phyloP scores from a whole-genome alignment of 2,797 vertebrate genomes.

The Tadarida brasiliensis region DNA sequence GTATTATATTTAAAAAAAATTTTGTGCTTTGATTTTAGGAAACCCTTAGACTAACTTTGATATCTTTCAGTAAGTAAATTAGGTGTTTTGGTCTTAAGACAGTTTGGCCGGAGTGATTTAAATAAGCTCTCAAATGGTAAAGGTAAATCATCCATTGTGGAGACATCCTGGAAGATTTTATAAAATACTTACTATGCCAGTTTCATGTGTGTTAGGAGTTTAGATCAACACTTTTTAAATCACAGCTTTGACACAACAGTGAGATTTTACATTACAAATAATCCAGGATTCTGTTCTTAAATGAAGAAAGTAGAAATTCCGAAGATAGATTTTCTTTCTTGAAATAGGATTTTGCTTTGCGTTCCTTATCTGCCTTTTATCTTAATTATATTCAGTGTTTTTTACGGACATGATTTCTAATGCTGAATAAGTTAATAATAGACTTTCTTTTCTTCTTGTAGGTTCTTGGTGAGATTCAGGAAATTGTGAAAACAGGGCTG shows the following conservation, averaged over 20 bases:
- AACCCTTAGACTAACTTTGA: background rate
- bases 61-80: slow-evolving; percentile 34
- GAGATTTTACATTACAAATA: slow-evolving; percentile 25
- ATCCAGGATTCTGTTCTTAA: slow-evolving; percentile 35
- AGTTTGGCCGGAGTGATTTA: slow-evolving; percentile 20
- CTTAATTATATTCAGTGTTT: slow-evolving; percentile 20
- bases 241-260: background rate
- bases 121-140: background rate
- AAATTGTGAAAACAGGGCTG: slow-evolving; percentile 98
- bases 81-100: slow-evolving; percentile 39
- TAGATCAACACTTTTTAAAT: background rate
- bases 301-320: slow-evolving; percentile 31
- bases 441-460: slow-evolving; percentile 80
- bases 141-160: background rate
- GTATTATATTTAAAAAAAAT: slow-evolving; percentile 56
- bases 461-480: slow-evolving; percentile 99
- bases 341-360: slow-evolving; percentile 40
- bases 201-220: background rate
- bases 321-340: slow-evolving; percentile 42
- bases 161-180: slow-evolving; percentile 20
- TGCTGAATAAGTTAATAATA: slow-evolving; percentile 1
- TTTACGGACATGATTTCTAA: slow-evolving; percentile 5
- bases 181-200: background rate
- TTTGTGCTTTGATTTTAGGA: slow-evolving; percentile 54
- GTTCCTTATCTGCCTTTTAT: background rate